phyloP scores from a whole-genome alignment of 2,888 invertebrate species.

The Petrolisthes manimaculis region DNA sequence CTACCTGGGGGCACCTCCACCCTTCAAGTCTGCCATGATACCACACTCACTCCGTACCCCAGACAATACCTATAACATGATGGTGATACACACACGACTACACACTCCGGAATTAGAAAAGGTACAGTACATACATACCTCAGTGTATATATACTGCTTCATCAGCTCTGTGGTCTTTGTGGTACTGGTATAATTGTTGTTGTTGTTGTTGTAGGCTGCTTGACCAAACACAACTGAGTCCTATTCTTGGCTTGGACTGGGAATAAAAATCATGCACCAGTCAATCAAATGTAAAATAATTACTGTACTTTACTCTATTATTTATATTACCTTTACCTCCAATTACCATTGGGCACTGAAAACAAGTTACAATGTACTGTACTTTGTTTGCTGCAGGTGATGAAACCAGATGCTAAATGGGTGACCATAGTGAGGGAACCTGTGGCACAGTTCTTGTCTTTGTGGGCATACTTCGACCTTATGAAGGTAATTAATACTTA shows the following conservation, averaged over 20 bases:
- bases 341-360: too few relatives aligned
- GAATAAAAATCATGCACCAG: too few relatives aligned
- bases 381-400: constrained; percentile 53
- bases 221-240: too few relatives aligned
- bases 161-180: too few relatives aligned
- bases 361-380: too few relatives aligned
- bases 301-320: too few relatives aligned
- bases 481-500: constrained; percentile 35
- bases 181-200: too few relatives aligned
- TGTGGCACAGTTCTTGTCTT: constrained; percentile 67
- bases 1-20: constrained; percentile 67
- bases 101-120: neutral
- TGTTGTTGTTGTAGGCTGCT: too few relatives aligned
- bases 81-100: constrained; percentile 66
- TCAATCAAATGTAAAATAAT: too few relatives aligned
- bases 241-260: too few relatives aligned
- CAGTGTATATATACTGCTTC: too few relatives aligned
- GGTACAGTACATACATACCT: neutral
- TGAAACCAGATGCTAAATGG: constrained; percentile 66
- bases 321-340: too few relatives aligned
- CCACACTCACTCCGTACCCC: constrained; percentile 39
- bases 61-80: constrained; percentile 66
- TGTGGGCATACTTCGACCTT: constrained; percentile 67
- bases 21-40: constrained; percentile 66
- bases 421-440: constrained; percentile 68